Base-by-base conservation (phyloP, 2,888 invertebrate species). In the Noctua janthina region DNA sequence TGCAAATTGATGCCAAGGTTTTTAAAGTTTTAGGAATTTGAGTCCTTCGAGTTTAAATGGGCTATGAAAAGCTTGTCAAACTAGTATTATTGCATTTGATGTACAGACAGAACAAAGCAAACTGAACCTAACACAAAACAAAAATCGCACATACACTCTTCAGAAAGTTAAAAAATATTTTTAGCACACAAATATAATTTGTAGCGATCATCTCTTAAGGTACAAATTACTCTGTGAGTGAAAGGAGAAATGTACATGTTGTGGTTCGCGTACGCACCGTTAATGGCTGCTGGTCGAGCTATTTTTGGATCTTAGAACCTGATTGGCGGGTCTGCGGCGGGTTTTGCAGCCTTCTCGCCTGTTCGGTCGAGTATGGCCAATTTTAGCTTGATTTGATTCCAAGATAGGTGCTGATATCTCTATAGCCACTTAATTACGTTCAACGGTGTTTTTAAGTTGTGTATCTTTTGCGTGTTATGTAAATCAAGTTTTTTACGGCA, bases 201-300 rank as follows among this genome's bases (percentile, higher is more conserved):
- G 68, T 87, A 88, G 76, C 56, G 49, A 17, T 82, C 67, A 82
- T 78, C 73, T 29, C 70, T 85, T 92, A 94, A 92, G 90, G 94
- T 93, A 87, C 91, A 95, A 91, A 93, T 92, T 93, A 90, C 93
- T 85, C 89, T 93, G 92, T 87, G 84, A 92, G 93, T 93, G 93
- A 94, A 94, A 95, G 95, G 95, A 94, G 96, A 96, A 96, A 96
- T 95, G 90, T 93, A 93, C 94, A 92, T 93, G 94, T 90, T 84
- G 88, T 87, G 87, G 86, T 91, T 93, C 92, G 91, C 93, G 91
- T 90, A 89, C 92, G 92, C 92, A 94, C 95, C 95, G 95, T 95
- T 95, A 95, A 89, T 87, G 89, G 84, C 85, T 86, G 87, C 86
- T 90, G 91, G 90, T 82, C 87, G 88, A 81, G 89, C 93, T 96